A percentile compares a stretch with the other conserved stretches of the same genome.
Evolutionary conservation across 2,888 invertebrate species (phyloP).

Genomic region (Napeogenes sylphis): DNA sequence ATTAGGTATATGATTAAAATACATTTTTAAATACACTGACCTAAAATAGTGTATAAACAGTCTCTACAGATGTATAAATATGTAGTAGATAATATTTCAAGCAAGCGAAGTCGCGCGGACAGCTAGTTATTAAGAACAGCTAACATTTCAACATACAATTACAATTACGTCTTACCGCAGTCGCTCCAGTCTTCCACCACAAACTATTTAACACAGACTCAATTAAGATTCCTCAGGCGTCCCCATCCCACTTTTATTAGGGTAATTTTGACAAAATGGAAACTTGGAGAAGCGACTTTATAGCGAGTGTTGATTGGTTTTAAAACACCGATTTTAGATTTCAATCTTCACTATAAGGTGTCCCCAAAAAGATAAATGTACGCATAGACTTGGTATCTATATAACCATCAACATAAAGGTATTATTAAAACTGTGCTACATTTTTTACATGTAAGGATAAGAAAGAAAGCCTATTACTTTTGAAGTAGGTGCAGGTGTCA

Average conservation of each 20-base stretch:
- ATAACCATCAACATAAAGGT: not conserved
- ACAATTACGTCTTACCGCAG: slow-evolving; percentile 5
- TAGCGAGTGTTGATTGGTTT: slow-evolving; percentile 24
- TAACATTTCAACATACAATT: not conserved
- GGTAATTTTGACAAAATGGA: slow-evolving; percentile 54
- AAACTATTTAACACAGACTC: slow-evolving; percentile 47
- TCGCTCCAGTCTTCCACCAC: slow-evolving; percentile 32
- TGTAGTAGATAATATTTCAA: too few relatives aligned
- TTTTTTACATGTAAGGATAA: too few relatives aligned
- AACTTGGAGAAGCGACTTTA: slow-evolving; percentile 34
- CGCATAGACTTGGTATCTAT: not conserved
- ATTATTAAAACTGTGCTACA: too few relatives aligned
- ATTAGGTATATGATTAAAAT: too few relatives aligned
- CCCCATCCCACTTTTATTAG: slow-evolving; percentile 51
- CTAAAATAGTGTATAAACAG: too few relatives aligned
- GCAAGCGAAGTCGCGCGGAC: too few relatives aligned
- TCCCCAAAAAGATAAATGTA: not conserved
- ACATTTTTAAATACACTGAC: too few relatives aligned
- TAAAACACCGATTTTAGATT: slow-evolving; percentile 25
- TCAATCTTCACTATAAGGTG: slow-evolving; percentile 8
- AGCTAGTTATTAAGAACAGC: not conserved
- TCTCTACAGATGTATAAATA: too few relatives aligned
- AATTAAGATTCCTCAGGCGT: slow-evolving; percentile 65
- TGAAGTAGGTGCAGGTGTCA: too few relatives aligned
- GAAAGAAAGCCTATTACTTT: too few relatives aligned